These are phyloP conservation scores for Drosophila dives DNA, from an alignment of 2,888 invertebrate genomes.

Conservation along the genomic window DNA sequence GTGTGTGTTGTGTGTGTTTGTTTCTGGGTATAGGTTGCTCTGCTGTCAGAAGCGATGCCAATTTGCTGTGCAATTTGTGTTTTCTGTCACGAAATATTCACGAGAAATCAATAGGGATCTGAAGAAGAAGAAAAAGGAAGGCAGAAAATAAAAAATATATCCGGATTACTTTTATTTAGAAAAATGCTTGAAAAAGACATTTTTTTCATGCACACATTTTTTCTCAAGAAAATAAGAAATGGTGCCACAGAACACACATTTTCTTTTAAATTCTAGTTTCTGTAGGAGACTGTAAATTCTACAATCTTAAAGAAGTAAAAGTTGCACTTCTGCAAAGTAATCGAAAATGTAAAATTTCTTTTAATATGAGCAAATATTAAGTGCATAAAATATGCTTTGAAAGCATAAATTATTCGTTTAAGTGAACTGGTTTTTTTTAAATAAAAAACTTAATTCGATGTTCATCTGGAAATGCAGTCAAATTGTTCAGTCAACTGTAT, in stretches of 20 bases:
- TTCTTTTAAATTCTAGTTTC: neutral
- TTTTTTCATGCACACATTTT: neutral
- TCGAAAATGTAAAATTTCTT: neutral
- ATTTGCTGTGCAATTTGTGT: neutral
- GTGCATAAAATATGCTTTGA: neutral
- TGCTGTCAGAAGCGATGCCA: slow-evolving; percentile 4
- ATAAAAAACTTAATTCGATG: neutral
- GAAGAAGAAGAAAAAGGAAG: neutral
- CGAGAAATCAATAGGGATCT: slow-evolving; percentile 5
- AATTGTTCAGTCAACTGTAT: slow-evolving; percentile 36
- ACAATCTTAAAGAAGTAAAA: no score
- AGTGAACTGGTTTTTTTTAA: neutral
- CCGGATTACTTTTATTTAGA: neutral
- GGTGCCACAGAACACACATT: neutral
- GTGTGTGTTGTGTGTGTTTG: neutral
- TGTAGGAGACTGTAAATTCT: neutral
- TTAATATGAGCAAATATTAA: no score
- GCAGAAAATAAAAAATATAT: neutral
- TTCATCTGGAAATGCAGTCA: slow-evolving; percentile 30
- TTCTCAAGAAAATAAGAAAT: neutral
- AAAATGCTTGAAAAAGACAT: neutral
- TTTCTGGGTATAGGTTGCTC: neutral
- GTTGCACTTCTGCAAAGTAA: neutral
- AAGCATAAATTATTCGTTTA: neutral
- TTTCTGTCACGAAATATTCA: slow-evolving; percentile 6